A percentile compares a stretch with the other conserved stretches of the same genome.
These are phyloP conservation scores for Ictalurus punctatus DNA, from an alignment of 2,113 vertebrate species.

Conservation along the genomic window DNA sequence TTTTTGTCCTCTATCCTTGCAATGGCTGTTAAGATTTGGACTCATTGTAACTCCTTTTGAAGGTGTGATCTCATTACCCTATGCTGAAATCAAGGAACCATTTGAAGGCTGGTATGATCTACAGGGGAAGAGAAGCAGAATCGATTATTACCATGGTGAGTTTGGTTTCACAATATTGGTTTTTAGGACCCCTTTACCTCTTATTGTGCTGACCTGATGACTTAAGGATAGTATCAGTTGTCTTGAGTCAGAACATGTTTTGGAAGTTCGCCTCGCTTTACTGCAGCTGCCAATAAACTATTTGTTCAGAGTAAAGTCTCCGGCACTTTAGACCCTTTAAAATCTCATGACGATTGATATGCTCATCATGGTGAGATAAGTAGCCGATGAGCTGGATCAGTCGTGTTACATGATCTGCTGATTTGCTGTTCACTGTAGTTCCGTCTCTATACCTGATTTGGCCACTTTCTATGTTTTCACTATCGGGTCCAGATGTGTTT, in stretches of 20 bases:
- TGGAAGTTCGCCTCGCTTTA: neutral
- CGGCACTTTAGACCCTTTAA: neutral
- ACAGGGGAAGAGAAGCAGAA: slow-evolving; percentile 69
- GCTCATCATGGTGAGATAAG: neutral
- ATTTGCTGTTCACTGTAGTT: neutral
- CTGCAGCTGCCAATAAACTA: neutral
- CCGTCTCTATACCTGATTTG: neutral
- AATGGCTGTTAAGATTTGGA: neutral
- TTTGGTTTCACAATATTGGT: slow-evolving; percentile 23
- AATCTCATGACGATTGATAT: neutral
- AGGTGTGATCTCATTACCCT: slow-evolving; percentile 79
- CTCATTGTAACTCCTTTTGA: slow-evolving; percentile 6
- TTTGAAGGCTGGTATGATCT: slow-evolving; percentile 83
- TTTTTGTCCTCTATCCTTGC: neutral
- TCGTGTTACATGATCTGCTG: neutral
- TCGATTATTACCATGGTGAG: slow-evolving; percentile 75
- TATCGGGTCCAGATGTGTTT: neutral
- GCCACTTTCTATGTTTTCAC: neutral
- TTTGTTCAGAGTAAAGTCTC: neutral
- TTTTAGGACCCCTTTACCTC: neutral
- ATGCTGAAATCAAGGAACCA: slow-evolving; percentile 81
- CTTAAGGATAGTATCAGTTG: neutral
- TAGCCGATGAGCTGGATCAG: neutral
- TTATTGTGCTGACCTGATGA: neutral
- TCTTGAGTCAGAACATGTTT: neutral